These are phyloP conservation scores for Platorchestia sp. DNA, from an alignment of 1,140 invertebrate genomes.

Conservation along the genomic window DNA sequence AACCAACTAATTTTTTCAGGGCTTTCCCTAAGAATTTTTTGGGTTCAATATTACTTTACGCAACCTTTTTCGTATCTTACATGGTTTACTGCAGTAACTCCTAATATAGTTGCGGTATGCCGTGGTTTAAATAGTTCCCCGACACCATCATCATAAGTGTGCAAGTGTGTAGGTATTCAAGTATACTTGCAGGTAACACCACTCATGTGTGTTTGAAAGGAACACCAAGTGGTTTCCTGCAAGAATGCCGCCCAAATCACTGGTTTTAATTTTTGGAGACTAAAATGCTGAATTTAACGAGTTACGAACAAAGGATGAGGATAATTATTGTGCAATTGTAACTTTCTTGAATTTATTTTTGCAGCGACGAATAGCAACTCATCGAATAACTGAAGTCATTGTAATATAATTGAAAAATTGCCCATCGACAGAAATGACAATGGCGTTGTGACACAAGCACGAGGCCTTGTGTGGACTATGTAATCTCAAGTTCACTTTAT, in stretches of 20 bases:
- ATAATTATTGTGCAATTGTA: background rate
- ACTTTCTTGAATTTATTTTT: too few relatives aligned
- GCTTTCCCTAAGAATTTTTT: background rate
- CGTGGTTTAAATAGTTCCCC: background rate
- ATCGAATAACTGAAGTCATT: too few relatives aligned
- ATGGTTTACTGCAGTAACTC: background rate
- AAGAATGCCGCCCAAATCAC: background rate
- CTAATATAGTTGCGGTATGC: background rate
- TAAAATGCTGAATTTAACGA: background rate
- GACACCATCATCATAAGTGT: too few relatives aligned
- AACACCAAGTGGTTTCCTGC: background rate
- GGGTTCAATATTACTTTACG: background rate
- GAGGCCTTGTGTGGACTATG: too few relatives aligned
- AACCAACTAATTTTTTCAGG: background rate
- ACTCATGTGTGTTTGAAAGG: background rate
- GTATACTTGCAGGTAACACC: background rate
- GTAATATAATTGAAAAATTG: too few relatives aligned
- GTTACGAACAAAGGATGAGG: background rate
- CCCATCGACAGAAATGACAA: too few relatives aligned
- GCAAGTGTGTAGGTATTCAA: background rate
- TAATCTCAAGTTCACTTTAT: too few relatives aligned
- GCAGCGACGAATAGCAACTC: too few relatives aligned
- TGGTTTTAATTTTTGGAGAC: background rate
- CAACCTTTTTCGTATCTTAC: background rate
- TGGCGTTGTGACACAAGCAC: too few relatives aligned